Evolutionary conservation across 2,113 vertebrate species (phyloP), one percentile per base, ranked within the genome.

Genomic region (Abramis brama): DNA sequence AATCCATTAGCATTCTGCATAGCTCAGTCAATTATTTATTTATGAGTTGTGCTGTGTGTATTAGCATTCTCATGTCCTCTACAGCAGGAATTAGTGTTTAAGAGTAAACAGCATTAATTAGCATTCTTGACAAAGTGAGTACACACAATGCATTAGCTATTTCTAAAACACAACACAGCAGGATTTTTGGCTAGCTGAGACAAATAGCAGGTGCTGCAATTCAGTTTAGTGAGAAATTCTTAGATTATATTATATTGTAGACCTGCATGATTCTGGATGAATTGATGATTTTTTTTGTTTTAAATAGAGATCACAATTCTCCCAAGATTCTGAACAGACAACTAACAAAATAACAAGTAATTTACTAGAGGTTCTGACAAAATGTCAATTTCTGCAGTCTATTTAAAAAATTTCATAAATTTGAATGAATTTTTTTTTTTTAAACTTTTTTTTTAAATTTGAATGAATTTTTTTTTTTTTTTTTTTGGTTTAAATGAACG

Each of bases 1-100:
- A 79, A 78, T n/a, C 73, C 74, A 88, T 83, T 88, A 88, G 45
- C 55, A 79, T 74, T 86, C 55, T 55, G 39, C 79, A 77, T 77
- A 57, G 47, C 75, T 77, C 50, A 77, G 75, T 77, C 75, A 77
- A 77, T 77, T 77, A 77, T 77, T 77, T 77, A 77, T 77, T 55
- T 77, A 77, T 33, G 75, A 77, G 75, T n/a, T 57, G 50, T 2
- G 19, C n/a, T 62, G 27, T 8, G 6, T 10, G 21, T 30, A 83
- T 77, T 79, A 79, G 10, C 64, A 73, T 68, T 62, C 57, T 73
- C 60, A 36, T 55, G 68, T 64, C 50, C 64, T 50, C 45, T 57
- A 66, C 79, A 64, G 68, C 70, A 71, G 21, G 45, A 43, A 78
- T 77, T 52, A 64, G 43, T 55, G 55, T 80, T 55, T 79, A 52